A percentile compares a stretch with the other conserved stretches of the same genome.
Evolutionary conservation across 2,113 vertebrate genomes (phyloP).

Genomic region (Centropus bengalensis): DNA sequence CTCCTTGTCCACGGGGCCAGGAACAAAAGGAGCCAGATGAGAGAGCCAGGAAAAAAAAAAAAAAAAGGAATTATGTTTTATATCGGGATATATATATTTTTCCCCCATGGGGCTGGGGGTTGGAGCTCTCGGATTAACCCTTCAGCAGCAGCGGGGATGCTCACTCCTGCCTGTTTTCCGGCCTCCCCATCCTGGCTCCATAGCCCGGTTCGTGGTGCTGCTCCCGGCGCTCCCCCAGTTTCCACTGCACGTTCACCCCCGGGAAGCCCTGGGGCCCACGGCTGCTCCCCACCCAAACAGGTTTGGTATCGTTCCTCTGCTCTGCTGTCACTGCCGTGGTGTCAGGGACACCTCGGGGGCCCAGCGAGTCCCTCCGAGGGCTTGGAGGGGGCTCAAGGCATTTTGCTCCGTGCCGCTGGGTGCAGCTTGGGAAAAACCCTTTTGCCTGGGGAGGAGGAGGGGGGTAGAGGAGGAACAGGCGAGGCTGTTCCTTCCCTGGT

Average conservation of each 20-base stretch:
- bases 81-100: too few species aligned
- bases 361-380: neutral
- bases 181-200: neutral
- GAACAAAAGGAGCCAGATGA: conserved; percentile 1
- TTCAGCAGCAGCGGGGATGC: neutral
- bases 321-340: fast-evolving
- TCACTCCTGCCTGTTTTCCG: neutral
- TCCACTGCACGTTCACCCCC: neutral
- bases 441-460: neutral
- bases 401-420: neutral
- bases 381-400: fast-evolving
- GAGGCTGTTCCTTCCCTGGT: neutral
- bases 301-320: neutral
- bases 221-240: neutral
- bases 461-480: neutral
- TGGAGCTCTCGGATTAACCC: neutral
- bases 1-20: neutral
- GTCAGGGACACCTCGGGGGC: fast-evolving
- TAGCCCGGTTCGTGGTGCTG: neutral
- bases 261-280: fast-evolving
- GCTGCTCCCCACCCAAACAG: neutral
- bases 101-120: neutral
- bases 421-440: neutral
- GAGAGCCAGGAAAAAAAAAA: neutral
- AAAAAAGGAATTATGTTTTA: neutral